phyloP scores from a whole-genome alignment of 2,113 vertebrate genomes.

The Globicephala melas region DNA sequence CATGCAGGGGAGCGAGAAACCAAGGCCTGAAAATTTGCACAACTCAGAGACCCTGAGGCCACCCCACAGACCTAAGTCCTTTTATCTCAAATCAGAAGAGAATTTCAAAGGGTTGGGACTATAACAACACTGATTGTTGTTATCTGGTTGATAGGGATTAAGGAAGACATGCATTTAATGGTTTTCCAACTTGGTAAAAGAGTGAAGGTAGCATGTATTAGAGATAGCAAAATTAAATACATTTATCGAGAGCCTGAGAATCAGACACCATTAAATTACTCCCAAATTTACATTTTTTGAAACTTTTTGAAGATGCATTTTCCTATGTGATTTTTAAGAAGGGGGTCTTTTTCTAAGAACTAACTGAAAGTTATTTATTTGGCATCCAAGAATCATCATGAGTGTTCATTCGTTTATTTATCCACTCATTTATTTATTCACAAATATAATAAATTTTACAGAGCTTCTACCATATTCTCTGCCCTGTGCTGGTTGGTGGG shows the following conservation, averaged over 20 bases:
- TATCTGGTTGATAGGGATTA: not conserved
- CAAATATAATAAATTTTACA: accelerated
- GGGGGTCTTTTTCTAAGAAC: not conserved
- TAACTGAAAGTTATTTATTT: not conserved
- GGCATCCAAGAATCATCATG: not conserved
- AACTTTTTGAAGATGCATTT: not conserved
- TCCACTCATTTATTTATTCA: not conserved
- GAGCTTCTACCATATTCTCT: not conserved
- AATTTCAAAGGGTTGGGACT: not conserved
- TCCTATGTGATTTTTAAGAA: not conserved
- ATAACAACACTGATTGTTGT: not conserved
- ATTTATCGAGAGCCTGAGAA: not conserved
- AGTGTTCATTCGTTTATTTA: not conserved
- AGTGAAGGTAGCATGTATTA: not conserved
- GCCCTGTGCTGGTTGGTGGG: not conserved
- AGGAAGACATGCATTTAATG: not conserved
- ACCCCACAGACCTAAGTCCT: not conserved
- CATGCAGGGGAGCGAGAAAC: not conserved
- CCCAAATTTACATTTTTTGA: not conserved
- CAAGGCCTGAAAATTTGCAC: too few relatives aligned
- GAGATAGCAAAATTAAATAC: not conserved
- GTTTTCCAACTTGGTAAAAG: not conserved
- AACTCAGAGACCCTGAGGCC: too few relatives aligned
- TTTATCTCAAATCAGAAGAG: not conserved
- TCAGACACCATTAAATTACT: not conserved